Evolutionary conservation across 2,113 vertebrate genomes (phyloP), one percentile per base, ranked within the genome.

Genomic region (Ictalurus furcatus): DNA sequence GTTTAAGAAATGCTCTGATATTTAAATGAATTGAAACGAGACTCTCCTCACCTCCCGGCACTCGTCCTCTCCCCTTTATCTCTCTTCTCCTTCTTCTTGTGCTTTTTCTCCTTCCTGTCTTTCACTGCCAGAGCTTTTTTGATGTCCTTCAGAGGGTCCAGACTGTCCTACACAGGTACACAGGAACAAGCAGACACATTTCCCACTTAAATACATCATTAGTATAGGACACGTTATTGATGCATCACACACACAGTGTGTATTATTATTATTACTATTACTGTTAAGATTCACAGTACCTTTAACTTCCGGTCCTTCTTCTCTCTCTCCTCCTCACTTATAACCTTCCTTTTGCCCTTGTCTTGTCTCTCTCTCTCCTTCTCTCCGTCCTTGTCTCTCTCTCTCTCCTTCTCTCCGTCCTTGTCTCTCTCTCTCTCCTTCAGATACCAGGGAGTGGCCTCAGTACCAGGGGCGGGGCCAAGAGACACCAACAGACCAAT

Each of bases 371-470:
- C 93, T 61, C 1, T 88, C 91, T 89, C 88, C 28, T 94, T 93
- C 83, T 90, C 90, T 63, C 2, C 76, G 0, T 89, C 88, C 1
- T 90, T 90, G 89, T 93, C 92, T 37, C 94, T 92, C 52, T 82
- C 93, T 65, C 1, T 88, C 91, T 88, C 88, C 28, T 94, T 93
- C 83, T 90, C 90, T 63, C 2, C 74, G 0, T 89, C 88, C 1
- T 90, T 90, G 89, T 93, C 92, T 37, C 94, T 92, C 52, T 82
- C 44, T 48, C 44, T 48, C 44, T 84, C 82, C 71, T 96, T 96
- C 94, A 98, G 95, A 93, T 98, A 98, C 97, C 97, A 98, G 0
- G 97, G 97, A 0, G 94, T 96, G 1, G 95, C 96, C 89, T 97
- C 97, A 0, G 97, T 91, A 21, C 97, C 97, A 0, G 97, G 96